Conservation (phyloP, 2,888 invertebrate species). For the Cetonia aurata region DNA sequence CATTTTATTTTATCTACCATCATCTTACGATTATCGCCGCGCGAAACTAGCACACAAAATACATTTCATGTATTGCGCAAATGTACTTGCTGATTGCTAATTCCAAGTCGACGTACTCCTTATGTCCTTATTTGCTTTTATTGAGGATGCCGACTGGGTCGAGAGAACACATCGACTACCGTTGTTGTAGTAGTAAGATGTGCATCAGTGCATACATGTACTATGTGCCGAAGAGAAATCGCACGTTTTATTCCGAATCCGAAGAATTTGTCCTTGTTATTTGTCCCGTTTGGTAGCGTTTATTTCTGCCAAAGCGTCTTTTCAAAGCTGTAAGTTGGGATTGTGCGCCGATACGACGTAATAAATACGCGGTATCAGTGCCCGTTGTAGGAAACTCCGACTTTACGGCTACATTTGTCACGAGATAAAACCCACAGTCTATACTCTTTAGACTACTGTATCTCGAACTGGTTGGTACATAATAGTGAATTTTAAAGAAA, state of each 20-base stretch:
- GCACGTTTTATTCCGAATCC: slow-evolving; percentile 5
- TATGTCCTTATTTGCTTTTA: neutral
- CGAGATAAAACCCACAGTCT: slow-evolving; percentile 12
- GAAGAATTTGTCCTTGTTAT: slow-evolving; percentile 11
- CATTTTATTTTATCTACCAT: neutral
- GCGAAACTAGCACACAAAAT: neutral
- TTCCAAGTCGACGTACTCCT: neutral
- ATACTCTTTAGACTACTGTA: neutral
- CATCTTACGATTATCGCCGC: neutral
- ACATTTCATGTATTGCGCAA: neutral
- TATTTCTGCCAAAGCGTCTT: slow-evolving; percentile 5
- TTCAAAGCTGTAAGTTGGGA: slow-evolving; percentile 3
- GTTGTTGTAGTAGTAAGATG: neutral
- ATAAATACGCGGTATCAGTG: slow-evolving; percentile 18
- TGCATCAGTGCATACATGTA: neutral
- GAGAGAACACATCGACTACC: neutral
- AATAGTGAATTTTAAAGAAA: slow-evolving; percentile 1
- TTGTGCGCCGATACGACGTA: neutral
- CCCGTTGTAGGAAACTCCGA: neutral
- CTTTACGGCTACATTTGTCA: slow-evolving; percentile 6
- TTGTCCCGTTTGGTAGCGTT: neutral
- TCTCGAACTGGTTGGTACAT: neutral
- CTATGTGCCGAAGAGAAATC: slow-evolving; percentile 1
- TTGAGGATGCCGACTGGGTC: neutral
- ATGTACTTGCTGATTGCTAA: neutral